phyloP scores from a whole-genome alignment of 2,797 vertebrate species.

The Enteromius unitaeniatus region DNA sequence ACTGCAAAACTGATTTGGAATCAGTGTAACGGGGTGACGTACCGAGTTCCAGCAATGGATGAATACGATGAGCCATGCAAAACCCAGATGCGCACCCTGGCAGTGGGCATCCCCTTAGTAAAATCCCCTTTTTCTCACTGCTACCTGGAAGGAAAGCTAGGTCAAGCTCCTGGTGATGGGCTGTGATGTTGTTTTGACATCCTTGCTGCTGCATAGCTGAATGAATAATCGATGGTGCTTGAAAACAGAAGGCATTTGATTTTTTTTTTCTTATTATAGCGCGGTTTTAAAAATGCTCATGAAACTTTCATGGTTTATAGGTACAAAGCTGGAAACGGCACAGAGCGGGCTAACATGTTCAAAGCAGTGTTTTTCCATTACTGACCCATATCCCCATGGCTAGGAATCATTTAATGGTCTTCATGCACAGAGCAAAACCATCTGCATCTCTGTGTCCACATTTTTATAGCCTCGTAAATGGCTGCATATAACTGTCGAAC shows the following conservation, averaged over 20 bases:
- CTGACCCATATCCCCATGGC: conserved; percentile 39
- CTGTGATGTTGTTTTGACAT: conserved; percentile 50
- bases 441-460: conserved; percentile 50
- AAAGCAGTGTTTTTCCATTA: conserved; percentile 56
- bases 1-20: conserved; percentile 40
- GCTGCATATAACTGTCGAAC: conserved; percentile 46
- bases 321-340: conserved; percentile 42
- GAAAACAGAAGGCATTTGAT: conserved; percentile 51
- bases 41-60: conserved; percentile 29
- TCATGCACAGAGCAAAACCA: conserved; percentile 45
- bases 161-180: conserved; percentile 50
- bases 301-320: conserved; percentile 59
- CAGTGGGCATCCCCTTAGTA: conserved; percentile 8
- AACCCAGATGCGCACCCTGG: conserved; percentile 3
- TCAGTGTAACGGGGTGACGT: conserved; percentile 12
- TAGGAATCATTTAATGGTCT: conserved; percentile 52
- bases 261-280: conserved; percentile 51
- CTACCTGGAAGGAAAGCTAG: conserved; percentile 41
- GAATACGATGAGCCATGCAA: conserved; percentile 40
- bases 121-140: conserved; percentile 38
- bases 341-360: conserved; percentile 28
- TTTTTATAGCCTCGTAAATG: conserved; percentile 42
- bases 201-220: conserved; percentile 29
- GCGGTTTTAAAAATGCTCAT: conserved; percentile 58
- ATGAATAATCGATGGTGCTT: conserved; percentile 59